These are phyloP conservation scores for Dasysyrphus tricinctus DNA, from an alignment of 2,888 invertebrate species.

Conservation along the genomic window DNA sequence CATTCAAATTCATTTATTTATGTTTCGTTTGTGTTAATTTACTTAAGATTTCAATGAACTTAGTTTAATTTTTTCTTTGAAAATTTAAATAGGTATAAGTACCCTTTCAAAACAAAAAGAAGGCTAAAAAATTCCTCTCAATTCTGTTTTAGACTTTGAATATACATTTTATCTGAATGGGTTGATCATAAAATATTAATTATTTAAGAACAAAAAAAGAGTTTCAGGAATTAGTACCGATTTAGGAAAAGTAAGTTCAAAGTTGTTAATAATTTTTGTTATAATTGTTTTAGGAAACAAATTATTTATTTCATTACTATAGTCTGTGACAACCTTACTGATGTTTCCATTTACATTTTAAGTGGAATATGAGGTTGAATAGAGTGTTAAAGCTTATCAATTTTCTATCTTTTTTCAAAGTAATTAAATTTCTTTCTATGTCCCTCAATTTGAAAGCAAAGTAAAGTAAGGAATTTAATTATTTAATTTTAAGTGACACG, in stretches of 20 bases:
- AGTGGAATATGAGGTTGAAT: not conserved
- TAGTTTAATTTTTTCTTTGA: not conserved
- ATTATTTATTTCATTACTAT: not conserved
- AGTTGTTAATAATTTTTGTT: not conserved
- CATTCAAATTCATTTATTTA: conserved; percentile 6
- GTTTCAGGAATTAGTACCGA: not conserved
- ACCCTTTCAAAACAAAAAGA: not conserved
- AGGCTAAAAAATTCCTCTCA: not conserved
- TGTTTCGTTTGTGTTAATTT: conserved; percentile 2
- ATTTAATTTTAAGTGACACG: conserved; percentile 27
- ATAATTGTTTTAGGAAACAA: not conserved
- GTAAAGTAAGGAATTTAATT: conserved; percentile 10
- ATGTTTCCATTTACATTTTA: not conserved
- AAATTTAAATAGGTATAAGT: not conserved
- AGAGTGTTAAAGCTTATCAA: not conserved
- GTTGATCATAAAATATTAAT: not conserved
- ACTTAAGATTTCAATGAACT: conserved; percentile 3
- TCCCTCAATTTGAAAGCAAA: not conserved
- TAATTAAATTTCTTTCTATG: not conserved
- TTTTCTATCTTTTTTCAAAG: conserved; percentile 4
- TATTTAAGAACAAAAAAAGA: conserved; percentile 1
- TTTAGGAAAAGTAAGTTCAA: not conserved
- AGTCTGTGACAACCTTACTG: not conserved
- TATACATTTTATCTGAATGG: no score
- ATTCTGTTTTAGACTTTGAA: no score